phyloP scores from a whole-genome alignment of 2,113 vertebrate genomes.

The Tylochromis polylepis region DNA sequence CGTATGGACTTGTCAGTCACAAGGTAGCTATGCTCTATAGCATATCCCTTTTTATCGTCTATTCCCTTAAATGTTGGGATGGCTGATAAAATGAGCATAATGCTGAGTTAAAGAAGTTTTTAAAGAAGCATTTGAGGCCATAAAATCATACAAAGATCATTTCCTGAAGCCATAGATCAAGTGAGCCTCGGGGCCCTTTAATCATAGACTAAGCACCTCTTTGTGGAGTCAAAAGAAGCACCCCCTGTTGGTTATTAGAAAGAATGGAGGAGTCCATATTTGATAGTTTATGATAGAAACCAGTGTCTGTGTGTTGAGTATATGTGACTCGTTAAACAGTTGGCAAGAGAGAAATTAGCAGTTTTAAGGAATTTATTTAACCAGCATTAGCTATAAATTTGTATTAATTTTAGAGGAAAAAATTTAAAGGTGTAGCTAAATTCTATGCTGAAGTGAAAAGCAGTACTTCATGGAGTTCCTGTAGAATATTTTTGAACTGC shows the following conservation, averaged over 20 bases:
- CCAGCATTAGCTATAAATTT: background rate
- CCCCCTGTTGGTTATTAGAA: background rate
- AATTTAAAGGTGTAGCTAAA: background rate
- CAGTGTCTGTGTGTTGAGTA: background rate
- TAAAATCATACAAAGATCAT: background rate
- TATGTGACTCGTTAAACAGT: background rate
- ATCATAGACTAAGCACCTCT: background rate
- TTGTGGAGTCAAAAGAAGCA: background rate
- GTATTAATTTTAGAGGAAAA: background rate
- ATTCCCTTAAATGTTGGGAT: background rate
- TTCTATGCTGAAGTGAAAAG: background rate
- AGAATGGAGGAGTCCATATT: background rate
- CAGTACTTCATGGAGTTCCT: background rate
- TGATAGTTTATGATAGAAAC: background rate
- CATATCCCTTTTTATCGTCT: background rate
- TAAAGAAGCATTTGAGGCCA: background rate
- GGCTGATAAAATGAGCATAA: background rate
- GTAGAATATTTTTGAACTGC: background rate
- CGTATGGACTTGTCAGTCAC: background rate
- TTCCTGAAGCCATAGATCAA: background rate
- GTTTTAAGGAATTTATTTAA: background rate
- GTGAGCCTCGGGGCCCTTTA: background rate
- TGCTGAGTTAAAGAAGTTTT: background rate
- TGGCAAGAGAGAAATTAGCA: background rate
- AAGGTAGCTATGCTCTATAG: background rate